A percentile compares a stretch with the other conserved stretches of the same genome.
Evolutionary conservation across 2,888 invertebrate species (phyloP).

Genomic region (Gonocerus acuteangulatus): DNA sequence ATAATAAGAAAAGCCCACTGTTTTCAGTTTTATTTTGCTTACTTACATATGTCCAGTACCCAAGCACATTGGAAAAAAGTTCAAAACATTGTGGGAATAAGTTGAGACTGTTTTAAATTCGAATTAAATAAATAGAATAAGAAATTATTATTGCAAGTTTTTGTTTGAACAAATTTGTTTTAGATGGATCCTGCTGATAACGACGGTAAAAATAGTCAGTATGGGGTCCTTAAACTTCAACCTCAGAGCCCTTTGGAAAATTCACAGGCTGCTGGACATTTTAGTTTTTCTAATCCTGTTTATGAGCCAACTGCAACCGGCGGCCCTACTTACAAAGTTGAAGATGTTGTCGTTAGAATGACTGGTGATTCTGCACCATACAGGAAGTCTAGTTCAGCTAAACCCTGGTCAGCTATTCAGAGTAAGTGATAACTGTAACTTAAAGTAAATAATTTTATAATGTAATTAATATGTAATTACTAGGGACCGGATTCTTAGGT

Average conservation of each 20-base stretch:
- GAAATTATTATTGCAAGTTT: too few species aligned
- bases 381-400: slow-evolving; percentile 44
- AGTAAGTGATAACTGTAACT: too few species aligned
- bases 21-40: too few species aligned
- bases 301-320: slow-evolving; percentile 60
- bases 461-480: background rate
- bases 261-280: slow-evolving; percentile 46
- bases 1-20: too few species aligned
- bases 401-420: slow-evolving; percentile 50
- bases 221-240: slow-evolving; percentile 69
- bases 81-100: background rate
- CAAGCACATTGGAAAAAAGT: too few species aligned
- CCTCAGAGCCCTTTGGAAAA: slow-evolving; percentile 43
- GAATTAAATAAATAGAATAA: too few species aligned
- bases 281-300: slow-evolving; percentile 77
- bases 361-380: slow-evolving; percentile 36
- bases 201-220: slow-evolving; percentile 52
- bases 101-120: too few species aligned
- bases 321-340: slow-evolving; percentile 45
- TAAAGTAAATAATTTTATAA: background rate
- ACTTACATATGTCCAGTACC: too few species aligned
- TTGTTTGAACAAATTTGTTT: too few species aligned
- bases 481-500: too few species aligned
- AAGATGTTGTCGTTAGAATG: slow-evolving; percentile 58
- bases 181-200: slow-evolving; percentile 57